Evolutionary conservation across 2,797 vertebrate species (phyloP).

Genomic region (Falco concolor): DNA sequence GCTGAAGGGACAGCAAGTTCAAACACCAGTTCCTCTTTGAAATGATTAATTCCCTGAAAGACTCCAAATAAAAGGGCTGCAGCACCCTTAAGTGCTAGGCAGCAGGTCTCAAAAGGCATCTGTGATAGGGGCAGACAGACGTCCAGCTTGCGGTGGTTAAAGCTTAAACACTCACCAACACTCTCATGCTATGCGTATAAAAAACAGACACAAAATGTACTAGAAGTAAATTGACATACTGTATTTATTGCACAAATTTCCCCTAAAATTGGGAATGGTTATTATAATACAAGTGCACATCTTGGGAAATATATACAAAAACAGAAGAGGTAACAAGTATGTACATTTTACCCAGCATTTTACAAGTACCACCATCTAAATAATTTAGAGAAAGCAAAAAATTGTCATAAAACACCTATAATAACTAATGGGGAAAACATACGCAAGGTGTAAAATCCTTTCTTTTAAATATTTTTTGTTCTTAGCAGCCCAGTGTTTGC

Average conservation of each 20-base stretch:
- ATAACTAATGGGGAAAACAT: slow-evolving; percentile 34
- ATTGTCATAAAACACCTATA: slow-evolving; percentile 66
- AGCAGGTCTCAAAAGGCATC: neutral
- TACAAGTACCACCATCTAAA: slow-evolving; percentile 81
- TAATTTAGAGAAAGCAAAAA: slow-evolving; percentile 83
- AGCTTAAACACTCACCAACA: rapidly evolving
- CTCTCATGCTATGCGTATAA: neutral
- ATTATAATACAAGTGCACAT: slow-evolving; percentile 85
- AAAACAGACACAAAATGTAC: neutral
- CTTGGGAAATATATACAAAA: slow-evolving; percentile 94
- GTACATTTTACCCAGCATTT: slow-evolving; percentile 86
- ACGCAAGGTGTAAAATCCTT: slow-evolving; percentile 55
- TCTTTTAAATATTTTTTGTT: slow-evolving; percentile 36
- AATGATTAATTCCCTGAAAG: neutral
- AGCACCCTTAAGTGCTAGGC: neutral
- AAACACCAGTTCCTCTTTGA: neutral
- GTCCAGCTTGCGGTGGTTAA: neutral
- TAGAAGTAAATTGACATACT: slow-evolving; percentile 73
- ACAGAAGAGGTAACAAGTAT: slow-evolving; percentile 81
- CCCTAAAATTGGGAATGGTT: slow-evolving; percentile 95
- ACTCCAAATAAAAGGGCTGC: neutral
- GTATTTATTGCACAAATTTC: slow-evolving; percentile 99
- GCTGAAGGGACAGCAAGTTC: neutral
- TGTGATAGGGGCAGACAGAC: neutral
- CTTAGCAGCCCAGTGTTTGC: slow-evolving; percentile 67